Conservation (phyloP, 1,140 invertebrate species). For the Cepaea nemoralis region DNA sequence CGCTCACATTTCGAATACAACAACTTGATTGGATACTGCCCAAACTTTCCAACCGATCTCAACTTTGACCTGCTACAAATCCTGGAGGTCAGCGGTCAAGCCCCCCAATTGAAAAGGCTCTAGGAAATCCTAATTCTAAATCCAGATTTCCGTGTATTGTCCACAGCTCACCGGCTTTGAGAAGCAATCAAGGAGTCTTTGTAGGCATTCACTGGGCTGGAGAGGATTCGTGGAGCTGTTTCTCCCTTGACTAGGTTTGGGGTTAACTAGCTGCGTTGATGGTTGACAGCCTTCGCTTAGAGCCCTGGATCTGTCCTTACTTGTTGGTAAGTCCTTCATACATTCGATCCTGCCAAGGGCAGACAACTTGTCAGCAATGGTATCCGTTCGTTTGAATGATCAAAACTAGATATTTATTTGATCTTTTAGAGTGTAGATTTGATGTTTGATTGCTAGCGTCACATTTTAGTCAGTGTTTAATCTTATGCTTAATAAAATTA, state of each 20-base stretch:
- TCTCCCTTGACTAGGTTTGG: not conserved
- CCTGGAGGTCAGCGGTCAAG: not conserved
- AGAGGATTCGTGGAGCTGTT: not conserved
- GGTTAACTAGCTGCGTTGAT: not conserved
- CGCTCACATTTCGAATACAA: not conserved
- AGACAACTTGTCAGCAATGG: too few relatives aligned
- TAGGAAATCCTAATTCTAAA: not conserved
- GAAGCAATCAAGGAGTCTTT: not conserved
- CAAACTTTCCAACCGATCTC: not conserved
- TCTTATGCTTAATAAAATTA: too few relatives aligned
- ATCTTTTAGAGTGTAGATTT: too few relatives aligned
- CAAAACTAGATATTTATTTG: too few relatives aligned
- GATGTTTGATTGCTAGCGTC: too few relatives aligned
- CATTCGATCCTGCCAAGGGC: too few relatives aligned
- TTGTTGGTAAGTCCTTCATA: not conserved
- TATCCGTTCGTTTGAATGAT: too few relatives aligned
- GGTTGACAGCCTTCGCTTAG: not conserved
- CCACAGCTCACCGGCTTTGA: not conserved
- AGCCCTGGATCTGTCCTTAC: not conserved
- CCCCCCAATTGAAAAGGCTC: not conserved
- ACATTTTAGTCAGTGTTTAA: too few relatives aligned
- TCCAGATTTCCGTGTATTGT: not conserved
- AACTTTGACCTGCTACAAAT: constrained; percentile 5
- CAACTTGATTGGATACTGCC: not conserved
- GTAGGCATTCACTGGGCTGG: not conserved